Base-by-base conservation (phyloP, 2,888 invertebrate species). In the Eilema depressum region DNA sequence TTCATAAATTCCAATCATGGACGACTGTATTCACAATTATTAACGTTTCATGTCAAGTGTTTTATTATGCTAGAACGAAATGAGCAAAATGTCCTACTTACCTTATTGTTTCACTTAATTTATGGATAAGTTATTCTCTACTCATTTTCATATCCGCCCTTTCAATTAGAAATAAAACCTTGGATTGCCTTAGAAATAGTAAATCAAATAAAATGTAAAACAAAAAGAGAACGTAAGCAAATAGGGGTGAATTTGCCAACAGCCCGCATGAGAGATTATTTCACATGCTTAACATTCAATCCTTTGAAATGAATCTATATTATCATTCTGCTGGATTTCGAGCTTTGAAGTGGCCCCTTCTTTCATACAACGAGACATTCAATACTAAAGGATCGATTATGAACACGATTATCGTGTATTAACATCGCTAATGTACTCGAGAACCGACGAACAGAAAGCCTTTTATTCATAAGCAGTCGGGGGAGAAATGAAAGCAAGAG, bases 341-440 rank as follows among this genome's bases (percentile, higher is more conserved):
- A 72, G 68, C 78, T 84, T 80, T 80, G 81, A 81, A 83, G 82
- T 83, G 75, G 75, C 71, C 75, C 73, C 74, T 79, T 79, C 81
- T 70, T 78, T 75, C 71, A 83, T 73, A 81, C 75, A 74, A 80
- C 81, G 80, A 86, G 79, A 84, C 84, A 87, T 87, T 88, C 83
- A 86, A 87, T 84, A 83, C 83, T 85, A 84, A 85, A 83, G 86
- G 85, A 91, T 91, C 92, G 90, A 91, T 92, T 91, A 91, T 89
- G 87, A 85, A 85, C 88, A 84, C 86, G 88, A 87, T 87, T 90
- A 92, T 91, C 90, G 89, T 85, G 85, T 92, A 93, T 92, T 93
- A 92, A 90, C 91, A 90, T 92, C 90, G 87, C 85, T 93, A 93
- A 93, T 93, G 91, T 91, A 86, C 90, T 89, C 76, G 83, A 88